Evolutionary conservation across 2,888 invertebrate species (phyloP), one percentile per base, ranked within the genome.

Genomic region (Orgyia antiqua): DNA sequence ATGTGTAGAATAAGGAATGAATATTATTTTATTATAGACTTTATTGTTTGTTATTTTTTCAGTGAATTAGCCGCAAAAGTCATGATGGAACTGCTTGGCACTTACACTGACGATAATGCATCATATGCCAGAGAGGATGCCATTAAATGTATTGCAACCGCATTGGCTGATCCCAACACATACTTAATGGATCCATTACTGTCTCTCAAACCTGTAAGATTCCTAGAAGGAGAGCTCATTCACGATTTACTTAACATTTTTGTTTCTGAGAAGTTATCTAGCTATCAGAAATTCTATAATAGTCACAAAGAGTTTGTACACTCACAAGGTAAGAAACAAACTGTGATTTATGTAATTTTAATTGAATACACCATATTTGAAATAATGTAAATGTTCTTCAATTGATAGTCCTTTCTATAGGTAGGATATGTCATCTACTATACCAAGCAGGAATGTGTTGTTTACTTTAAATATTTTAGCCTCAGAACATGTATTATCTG

Each of bases 51-150:
- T n/a, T n/a, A n/a, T n/a, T 29, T n/a, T 31, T 36, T 17, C 69
- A 94, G 96, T 75, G 97, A 97, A 66, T 88, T 94, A 57, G 97
- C 97, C 12, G 94, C 97, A 10, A 96, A 96, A 74, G 97, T 98
- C 2, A 99, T 99, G 99, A 93, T 98, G 42, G 98, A 98, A 74
- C 87, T 99, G 1, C 84, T 99, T 33, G 96, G 96, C 12, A 98
- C 99, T 0, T 99, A 99, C 76, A 98, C 97, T 12, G 94, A 97
- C 39, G 98, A 98, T 63, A 98, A 98, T 82, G 99, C 99, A 0
- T 96, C 96, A 1, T 94, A 96, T 45, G 99, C 99, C 0, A 89
- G 97, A 46, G 97, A 98, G 69, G 99, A 99, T 86, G 99, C 99
- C 1, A 95, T 96, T 63, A 92, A 94, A 61, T 99, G 99, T 73